These are phyloP conservation scores for Sceliomorpha sp. DNA, from an alignment of 2,888 invertebrate genomes.

Conservation along the genomic window DNA sequence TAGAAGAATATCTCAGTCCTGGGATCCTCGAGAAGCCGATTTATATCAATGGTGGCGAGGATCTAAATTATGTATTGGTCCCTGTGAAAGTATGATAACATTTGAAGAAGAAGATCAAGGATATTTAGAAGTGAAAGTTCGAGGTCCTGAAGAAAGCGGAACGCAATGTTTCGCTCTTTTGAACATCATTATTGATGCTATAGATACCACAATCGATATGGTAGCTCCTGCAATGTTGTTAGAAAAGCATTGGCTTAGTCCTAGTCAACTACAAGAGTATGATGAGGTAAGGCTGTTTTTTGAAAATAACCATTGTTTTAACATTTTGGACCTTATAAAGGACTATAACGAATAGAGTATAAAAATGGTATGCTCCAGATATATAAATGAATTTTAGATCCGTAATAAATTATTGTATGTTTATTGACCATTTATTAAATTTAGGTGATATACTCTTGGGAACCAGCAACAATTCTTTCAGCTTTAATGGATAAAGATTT, in stretches of 20 bases:
- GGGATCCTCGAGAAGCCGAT: slow-evolving; percentile 83
- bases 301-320: too few species aligned
- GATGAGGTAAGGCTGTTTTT: slow-evolving; percentile 75
- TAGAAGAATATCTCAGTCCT: slow-evolving; percentile 82
- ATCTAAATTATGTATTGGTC: slow-evolving; percentile 85
- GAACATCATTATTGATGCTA: slow-evolving; percentile 84
- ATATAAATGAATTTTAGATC: too few species aligned
- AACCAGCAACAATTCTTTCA: slow-evolving; percentile 71
- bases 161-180: slow-evolving; percentile 86
- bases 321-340: too few species aligned
- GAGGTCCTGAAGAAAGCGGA: slow-evolving; percentile 83
- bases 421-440: slow-evolving; percentile 2
- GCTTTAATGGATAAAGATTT: slow-evolving; percentile 72
- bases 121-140: slow-evolving; percentile 85
- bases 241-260: slow-evolving; percentile 85
- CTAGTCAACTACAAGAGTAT: slow-evolving; percentile 82
- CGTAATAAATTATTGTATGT: too few species aligned
- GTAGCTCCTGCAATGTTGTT: slow-evolving; percentile 86
- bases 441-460: slow-evolving; percentile 75
- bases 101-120: slow-evolving; percentile 82
- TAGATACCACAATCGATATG: slow-evolving; percentile 83
- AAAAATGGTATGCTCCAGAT: neutral
- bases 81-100: slow-evolving; percentile 86
- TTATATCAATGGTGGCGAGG: slow-evolving; percentile 88
- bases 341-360: too few species aligned